Percentiles rank a stretch among this genome's conserved stretches.
Evolutionary conservation across 2,113 vertebrate species (phyloP).

Genomic region (Hoplias malabaricus): DNA sequence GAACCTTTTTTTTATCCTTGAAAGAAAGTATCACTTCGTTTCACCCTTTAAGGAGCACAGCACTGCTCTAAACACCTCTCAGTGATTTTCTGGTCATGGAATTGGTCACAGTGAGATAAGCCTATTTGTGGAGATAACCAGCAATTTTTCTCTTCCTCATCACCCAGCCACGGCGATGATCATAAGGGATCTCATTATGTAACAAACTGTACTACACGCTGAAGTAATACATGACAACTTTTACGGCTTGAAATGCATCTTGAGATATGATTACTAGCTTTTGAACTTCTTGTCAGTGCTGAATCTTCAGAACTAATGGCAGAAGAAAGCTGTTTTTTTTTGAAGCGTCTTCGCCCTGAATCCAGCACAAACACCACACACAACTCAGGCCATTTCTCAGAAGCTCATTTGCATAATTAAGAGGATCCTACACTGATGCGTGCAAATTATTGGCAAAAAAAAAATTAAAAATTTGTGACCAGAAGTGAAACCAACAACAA

Average conservation of each 20-base stretch:
- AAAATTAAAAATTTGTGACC: too few relatives aligned
- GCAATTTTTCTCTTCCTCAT: neutral
- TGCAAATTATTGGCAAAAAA: too few relatives aligned
- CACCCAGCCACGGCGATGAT: neutral
- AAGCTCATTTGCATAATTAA: neutral
- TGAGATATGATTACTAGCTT: neutral
- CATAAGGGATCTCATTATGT: conserved; percentile 3
- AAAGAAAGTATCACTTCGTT: neutral
- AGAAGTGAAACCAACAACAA: too few relatives aligned
- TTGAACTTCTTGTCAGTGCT: neutral
- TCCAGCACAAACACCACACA: too few relatives aligned
- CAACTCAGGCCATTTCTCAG: neutral
- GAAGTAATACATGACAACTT: neutral
- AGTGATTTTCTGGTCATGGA: neutral
- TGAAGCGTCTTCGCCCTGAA: too few relatives aligned
- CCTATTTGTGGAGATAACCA: neutral
- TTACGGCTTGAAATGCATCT: neutral
- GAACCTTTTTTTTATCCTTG: neutral
- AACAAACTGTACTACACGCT: neutral
- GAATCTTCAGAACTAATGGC: neutral
- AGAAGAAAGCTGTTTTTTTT: too few relatives aligned
- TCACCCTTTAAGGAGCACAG: neutral
- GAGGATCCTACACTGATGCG: too few relatives aligned
- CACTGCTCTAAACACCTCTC: neutral
- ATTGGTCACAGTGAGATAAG: neutral